Evolutionary conservation across 1,140 invertebrate genomes (phyloP), one percentile per base, ranked within the genome.

Genomic region (Drosophila setifemur): DNA sequence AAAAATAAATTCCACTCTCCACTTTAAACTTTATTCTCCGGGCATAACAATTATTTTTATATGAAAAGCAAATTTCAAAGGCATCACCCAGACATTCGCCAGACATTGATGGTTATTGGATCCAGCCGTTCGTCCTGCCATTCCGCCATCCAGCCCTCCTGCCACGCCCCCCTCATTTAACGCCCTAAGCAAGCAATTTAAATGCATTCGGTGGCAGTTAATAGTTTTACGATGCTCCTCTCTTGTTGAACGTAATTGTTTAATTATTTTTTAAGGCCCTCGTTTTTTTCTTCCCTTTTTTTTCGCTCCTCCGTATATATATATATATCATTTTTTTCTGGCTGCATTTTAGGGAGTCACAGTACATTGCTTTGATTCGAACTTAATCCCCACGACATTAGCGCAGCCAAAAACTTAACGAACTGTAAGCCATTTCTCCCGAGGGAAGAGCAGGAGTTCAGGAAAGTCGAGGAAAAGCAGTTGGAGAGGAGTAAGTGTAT

Each of bases 281-380:
- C 5, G 1, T 14, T 16, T 5, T 19, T 14, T 29, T 29, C n/a
- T 25, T 19, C 18, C 16, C 4, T 33, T 37, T 6, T 21, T 35
- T 9, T n/a, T n/a, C n/a, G n/a, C n/a, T n/a, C n/a, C n/a, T n/a
- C n/a, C n/a, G n/a, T n/a, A n/a, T n/a, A n/a, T n/a, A n/a, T n/a
- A n/a, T n/a, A n/a, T 11, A 3, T 16, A 14, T 28, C 8, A 7
- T 16, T 44, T 29, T 31, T 18, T 31, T 25, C 18, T 3, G n/a
- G 33, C 50, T 86, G 70, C 76, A 55, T 66, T 86, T 86, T 81
- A 86, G 71, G 63, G 40, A 69, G 76, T 70, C 52, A 82, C 82
- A 88, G 74, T 88, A 85, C 72, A 88, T 88, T 88, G 69, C 85
- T 76, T 81, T 88, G 73, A 88, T 88, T 76, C 50, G 78, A 88